Percentiles rank a stretch among this genome's conserved stretches.
These are phyloP conservation scores for Tipula helvola DNA, from an alignment of 2,888 invertebrate species.

Conservation along the genomic window DNA sequence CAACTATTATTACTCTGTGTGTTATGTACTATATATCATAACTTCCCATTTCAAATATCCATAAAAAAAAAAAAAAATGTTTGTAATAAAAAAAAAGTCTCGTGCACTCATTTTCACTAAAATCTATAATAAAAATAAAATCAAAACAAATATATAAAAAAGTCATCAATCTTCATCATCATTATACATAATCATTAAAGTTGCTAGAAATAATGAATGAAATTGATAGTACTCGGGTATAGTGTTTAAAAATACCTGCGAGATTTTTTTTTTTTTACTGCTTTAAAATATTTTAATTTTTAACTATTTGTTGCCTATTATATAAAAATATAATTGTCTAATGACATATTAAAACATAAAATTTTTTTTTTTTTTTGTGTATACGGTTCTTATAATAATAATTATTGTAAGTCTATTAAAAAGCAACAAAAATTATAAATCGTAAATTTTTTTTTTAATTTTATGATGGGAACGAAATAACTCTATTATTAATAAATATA, in stretches of 20 bases:
- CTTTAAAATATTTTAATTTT: neutral
- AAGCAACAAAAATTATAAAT: neutral
- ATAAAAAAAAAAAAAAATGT: neutral
- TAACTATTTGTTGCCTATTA: neutral
- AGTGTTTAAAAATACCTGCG: neutral
- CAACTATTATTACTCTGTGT: neutral
- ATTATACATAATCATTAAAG: neutral
- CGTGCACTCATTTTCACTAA: conserved; percentile 4
- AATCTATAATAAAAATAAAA: neutral
- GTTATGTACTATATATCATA: neutral
- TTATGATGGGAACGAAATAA: neutral
- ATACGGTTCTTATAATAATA: neutral
- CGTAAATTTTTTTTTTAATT: neutral
- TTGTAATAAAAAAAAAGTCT: neutral
- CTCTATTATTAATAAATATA: neutral
- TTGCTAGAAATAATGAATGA: neutral
- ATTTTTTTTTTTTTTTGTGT: neutral
- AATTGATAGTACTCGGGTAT: neutral
- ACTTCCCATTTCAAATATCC: neutral
- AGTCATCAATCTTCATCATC: conserved; percentile 4
- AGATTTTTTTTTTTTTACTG: neutral
- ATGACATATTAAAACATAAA: neutral
- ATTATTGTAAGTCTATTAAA: neutral
- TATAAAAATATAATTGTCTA: neutral
- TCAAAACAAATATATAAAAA: neutral